Evolutionary conservation across 2,113 vertebrate genomes (phyloP).

Genomic region (Triplophysa rosa): DNA sequence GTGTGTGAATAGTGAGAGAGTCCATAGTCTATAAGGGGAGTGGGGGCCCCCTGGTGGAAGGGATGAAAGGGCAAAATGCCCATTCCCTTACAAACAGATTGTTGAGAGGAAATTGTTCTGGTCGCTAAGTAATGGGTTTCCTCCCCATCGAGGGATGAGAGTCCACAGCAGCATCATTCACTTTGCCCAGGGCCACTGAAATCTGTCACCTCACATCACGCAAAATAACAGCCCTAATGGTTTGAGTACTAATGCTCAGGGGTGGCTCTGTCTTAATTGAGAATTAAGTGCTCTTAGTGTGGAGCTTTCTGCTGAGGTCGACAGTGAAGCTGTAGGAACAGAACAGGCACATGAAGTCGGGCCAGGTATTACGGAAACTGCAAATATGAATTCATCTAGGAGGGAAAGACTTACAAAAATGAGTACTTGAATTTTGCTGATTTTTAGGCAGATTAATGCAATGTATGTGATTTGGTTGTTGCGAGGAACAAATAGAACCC

Average conservation of each 20-base stretch:
- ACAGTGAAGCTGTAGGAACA: conserved; percentile 38
- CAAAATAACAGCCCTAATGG: conserved; percentile 41
- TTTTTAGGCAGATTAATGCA: no score
- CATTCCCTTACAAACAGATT: background rate
- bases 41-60: no score
- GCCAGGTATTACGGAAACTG: conserved; percentile 34
- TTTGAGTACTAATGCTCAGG: conserved; percentile 44
- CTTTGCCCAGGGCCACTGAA: conserved; percentile 9
- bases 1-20: no score
- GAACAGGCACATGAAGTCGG: conserved; percentile 5
- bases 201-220: conserved; percentile 25
- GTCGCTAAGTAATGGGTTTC: conserved; percentile 36
- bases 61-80: no score
- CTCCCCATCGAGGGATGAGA: conserved; percentile 3
- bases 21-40: no score
- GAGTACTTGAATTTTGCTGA: background rate
- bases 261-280: conserved; percentile 39
- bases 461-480: background rate
- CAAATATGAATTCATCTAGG: conserved; percentile 36
- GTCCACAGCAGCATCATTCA: conserved; percentile 27
- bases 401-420: background rate
- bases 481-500: background rate
- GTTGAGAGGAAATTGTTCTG: conserved; percentile 9
- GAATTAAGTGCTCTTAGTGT: conserved; percentile 42
- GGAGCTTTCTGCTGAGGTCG: conserved; percentile 42